Conservation (phyloP, 2,797 vertebrate genomes). For the Taeniopygia guttata region DNA sequence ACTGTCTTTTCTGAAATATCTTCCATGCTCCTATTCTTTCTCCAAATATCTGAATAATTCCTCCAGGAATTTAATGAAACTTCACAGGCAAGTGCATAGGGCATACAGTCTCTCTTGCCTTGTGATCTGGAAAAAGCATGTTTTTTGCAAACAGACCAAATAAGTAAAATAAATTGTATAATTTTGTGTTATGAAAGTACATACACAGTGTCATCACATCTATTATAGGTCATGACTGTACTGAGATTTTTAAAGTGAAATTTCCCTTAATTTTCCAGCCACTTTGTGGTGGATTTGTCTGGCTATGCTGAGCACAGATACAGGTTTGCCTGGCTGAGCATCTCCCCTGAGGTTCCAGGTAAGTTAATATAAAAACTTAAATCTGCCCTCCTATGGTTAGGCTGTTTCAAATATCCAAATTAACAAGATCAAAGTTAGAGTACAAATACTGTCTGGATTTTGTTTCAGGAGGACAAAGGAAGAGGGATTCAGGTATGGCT, state of each 20-base stretch:
- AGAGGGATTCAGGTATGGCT: background rate
- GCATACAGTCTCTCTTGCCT: background rate
- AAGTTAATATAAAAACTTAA: background rate
- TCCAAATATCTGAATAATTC: background rate
- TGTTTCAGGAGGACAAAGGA: background rate
- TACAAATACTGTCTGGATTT: background rate
- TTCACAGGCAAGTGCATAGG: background rate
- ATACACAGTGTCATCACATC: background rate
- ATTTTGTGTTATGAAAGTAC: background rate
- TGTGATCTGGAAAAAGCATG: background rate
- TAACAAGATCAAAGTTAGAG: background rate
- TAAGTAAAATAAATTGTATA: background rate
- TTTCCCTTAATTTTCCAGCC: background rate
- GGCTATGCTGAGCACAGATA: background rate
- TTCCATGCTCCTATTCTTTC: background rate
- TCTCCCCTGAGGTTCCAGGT: background rate
- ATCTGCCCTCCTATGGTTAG: background rate
- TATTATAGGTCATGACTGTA: background rate
- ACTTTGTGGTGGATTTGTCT: background rate
- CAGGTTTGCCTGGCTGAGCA: background rate
- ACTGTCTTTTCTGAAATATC: background rate
- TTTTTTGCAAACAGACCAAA: background rate
- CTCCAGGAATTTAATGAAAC: background rate
- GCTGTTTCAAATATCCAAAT: background rate
- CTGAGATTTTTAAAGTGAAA: background rate